These are phyloP conservation scores for Thamnophis sirtalis DNA, from an alignment of 2,113 vertebrate genomes.

Conservation along the genomic window DNA sequence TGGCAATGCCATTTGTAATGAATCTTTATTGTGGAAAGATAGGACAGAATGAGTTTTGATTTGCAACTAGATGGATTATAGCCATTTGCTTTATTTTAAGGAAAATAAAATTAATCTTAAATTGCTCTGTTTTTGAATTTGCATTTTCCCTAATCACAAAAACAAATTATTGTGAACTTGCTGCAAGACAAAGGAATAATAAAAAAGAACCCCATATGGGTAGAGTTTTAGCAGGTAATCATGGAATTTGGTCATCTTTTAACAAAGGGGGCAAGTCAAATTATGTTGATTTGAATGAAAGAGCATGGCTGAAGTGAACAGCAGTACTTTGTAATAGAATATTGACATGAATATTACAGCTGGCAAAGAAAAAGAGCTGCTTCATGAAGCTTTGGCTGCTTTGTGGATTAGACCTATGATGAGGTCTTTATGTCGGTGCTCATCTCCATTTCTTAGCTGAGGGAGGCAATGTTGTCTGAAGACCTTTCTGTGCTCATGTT, in stretches of 20 bases:
- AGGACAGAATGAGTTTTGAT: neutral
- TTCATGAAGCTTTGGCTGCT: neutral
- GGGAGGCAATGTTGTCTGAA: neutral
- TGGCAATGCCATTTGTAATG: neutral
- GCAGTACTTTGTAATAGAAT: neutral
- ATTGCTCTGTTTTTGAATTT: neutral
- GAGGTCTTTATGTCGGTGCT: neutral
- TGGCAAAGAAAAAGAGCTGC: neutral
- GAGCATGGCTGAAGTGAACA: neutral
- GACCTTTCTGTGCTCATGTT: neutral
- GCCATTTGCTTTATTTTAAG: neutral
- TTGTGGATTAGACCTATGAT: neutral
- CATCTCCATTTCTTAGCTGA: neutral
- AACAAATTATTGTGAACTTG: neutral
- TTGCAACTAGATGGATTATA: neutral
- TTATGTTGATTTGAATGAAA: neutral
- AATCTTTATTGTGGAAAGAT: neutral
- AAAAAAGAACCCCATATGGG: neutral
- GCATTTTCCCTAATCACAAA: neutral
- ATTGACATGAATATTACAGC: neutral
- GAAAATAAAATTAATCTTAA: neutral
- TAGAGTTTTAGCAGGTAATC: too few relatives aligned
- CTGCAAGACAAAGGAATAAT: neutral
- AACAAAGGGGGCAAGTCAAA: neutral
- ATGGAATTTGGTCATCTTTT: neutral